A percentile compares a stretch with the other conserved stretches of the same genome.
phyloP scores from a whole-genome alignment of 2,888 invertebrate species.

The Trichogramma evanescens region DNA sequence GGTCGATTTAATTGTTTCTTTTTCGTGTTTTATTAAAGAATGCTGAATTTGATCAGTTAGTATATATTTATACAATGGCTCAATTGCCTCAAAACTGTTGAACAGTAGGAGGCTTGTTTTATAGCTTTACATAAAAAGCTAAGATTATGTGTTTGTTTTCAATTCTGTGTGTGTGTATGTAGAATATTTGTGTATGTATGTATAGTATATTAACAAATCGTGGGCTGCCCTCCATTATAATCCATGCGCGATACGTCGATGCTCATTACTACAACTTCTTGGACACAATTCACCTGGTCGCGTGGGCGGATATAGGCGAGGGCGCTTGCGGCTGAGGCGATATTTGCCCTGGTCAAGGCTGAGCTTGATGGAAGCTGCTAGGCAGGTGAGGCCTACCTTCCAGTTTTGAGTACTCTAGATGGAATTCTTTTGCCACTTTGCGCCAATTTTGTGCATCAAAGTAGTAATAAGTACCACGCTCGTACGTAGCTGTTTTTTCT shows the following conservation, averaged over 20 bases:
- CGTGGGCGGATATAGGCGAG: slow-evolving; percentile 19
- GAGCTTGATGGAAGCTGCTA: slow-evolving; percentile 58
- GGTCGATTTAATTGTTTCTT: slow-evolving; percentile 43
- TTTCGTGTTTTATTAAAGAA: slow-evolving; percentile 43
- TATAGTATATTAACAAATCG: too few relatives aligned
- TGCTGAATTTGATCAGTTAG: slow-evolving; percentile 46
- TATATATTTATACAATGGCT: slow-evolving; percentile 45
- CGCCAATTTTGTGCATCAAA: slow-evolving; percentile 99
- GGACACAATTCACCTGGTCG: slow-evolving; percentile 17
- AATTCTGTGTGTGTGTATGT: too few relatives aligned
- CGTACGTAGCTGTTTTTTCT: slow-evolving; percentile 93
- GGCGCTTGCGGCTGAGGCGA: slow-evolving; percentile 9
- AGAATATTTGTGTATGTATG: too few relatives aligned
- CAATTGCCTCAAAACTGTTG: slow-evolving; percentile 36
- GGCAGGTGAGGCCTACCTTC: slow-evolving; percentile 84
- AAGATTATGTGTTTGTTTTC: too few relatives aligned
- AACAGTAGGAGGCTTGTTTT: slow-evolving; percentile 5
- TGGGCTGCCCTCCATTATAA: too few relatives aligned
- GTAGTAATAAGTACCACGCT: slow-evolving; percentile 98
- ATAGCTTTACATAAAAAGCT: too few relatives aligned
- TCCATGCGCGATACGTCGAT: too few relatives aligned
- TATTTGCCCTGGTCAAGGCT: slow-evolving; percentile 45
- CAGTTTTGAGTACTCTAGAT: slow-evolving; percentile 97
- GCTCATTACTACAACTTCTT: too few relatives aligned
- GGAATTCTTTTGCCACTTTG: slow-evolving; percentile 97